Percentiles rank a stretch among this genome's conserved stretches.
Conservation (phyloP, 2,113 vertebrate genomes). For the Poeciliopsis retropinna region DNA sequence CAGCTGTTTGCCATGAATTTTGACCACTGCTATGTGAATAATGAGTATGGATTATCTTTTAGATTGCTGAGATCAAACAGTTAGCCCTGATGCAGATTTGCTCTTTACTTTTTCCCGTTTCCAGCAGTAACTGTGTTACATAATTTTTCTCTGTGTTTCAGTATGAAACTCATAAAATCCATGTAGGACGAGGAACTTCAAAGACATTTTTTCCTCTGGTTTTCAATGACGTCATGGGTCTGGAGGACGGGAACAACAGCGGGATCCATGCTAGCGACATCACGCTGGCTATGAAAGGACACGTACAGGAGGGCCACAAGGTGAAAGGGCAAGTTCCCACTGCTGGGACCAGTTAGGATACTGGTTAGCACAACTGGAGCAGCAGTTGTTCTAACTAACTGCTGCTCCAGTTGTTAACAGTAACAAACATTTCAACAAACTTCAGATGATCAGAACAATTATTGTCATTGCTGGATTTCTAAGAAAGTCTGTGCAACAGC, state of each 20-base stretch:
- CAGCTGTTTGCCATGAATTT: neutral
- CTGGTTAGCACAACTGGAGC: no score
- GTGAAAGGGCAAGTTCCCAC: neutral
- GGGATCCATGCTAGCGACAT: constrained; percentile 6
- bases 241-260: neutral
- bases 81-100: no score
- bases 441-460: neutral
- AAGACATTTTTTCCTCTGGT: neutral
- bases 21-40: no score
- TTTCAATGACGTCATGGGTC: neutral
- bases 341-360: neutral
- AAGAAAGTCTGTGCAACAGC: neutral
- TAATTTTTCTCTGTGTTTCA: neutral
- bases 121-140: neutral
- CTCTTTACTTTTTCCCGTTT: neutral
- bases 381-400: no score
- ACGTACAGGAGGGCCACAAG: neutral
- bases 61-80: no score
- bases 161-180: constrained; percentile 3
- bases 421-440: neutral
- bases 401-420: no score
- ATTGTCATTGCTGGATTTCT: neutral
- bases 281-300: neutral
- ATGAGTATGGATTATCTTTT: no score
- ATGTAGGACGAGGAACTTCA: neutral